Evolutionary conservation across 1,140 invertebrate genomes (phyloP).

Genomic region (Saccostrea glomerata): DNA sequence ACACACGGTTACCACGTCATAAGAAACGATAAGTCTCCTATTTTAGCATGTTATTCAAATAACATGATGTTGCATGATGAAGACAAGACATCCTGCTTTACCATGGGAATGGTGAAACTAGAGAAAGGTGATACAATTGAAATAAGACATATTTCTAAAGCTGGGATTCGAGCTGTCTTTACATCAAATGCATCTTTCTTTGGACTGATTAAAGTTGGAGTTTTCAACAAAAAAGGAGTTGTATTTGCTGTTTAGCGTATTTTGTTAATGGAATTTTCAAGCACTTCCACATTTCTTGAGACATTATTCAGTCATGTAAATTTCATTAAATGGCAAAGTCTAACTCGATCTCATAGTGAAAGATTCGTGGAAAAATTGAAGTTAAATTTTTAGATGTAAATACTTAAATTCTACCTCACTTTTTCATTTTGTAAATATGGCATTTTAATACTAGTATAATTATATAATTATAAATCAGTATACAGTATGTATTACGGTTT

Average conservation of each 20-base stretch:
- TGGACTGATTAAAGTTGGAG: neutral
- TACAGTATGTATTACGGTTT: too few species aligned
- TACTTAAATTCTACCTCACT: too few species aligned
- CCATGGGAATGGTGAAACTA: neutral
- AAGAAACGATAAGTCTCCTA: conserved; percentile 9
- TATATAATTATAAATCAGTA: too few species aligned
- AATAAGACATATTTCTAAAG: conserved; percentile 22
- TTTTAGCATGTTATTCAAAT: conserved; percentile 23
- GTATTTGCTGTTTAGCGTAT: neutral
- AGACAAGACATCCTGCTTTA: conserved; percentile 23
- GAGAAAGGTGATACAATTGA: neutral
- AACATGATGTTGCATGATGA: conserved; percentile 11
- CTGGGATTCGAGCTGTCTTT: conserved; percentile 13
- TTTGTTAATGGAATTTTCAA: too few species aligned
- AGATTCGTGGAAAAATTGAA: too few species aligned
- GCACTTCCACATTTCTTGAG: too few species aligned
- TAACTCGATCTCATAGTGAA: too few species aligned
- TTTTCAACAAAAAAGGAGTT: conserved; percentile 2
- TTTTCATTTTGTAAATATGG: too few species aligned
- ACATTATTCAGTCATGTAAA: too few species aligned
- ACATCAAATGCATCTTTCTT: conserved; percentile 12
- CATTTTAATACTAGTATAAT: too few species aligned
- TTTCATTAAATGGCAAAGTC: too few species aligned
- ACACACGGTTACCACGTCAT: conserved; percentile 28
- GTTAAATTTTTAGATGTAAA: too few species aligned